A percentile compares a stretch with the other conserved stretches of the same genome.
phyloP scores from a whole-genome alignment of 2,888 invertebrate species.

The Leptopilina syphax region DNA sequence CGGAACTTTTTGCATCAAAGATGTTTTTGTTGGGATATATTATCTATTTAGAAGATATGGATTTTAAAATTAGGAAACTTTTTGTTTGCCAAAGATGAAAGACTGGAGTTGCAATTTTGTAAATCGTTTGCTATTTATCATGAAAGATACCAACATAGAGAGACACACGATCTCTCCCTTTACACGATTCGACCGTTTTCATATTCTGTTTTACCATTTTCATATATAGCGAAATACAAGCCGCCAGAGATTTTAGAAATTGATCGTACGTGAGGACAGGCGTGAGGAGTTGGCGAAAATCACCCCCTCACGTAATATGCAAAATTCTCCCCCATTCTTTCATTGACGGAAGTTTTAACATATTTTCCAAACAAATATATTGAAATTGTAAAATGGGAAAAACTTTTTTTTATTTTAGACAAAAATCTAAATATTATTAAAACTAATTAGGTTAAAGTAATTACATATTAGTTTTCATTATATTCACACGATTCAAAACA shows the following conservation, averaged over 20 bases:
- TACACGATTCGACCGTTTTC: constrained; percentile 55
- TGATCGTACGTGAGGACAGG: constrained; percentile 57
- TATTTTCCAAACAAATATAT: neutral
- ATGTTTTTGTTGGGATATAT: too few species aligned
- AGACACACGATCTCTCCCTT: constrained; percentile 17
- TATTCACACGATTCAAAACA: too few species aligned
- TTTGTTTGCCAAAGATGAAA: constrained; percentile 14
- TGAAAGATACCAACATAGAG: constrained; percentile 35
- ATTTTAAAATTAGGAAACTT: neutral
- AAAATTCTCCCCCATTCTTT: constrained; percentile 17
- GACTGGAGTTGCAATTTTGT: constrained; percentile 67
- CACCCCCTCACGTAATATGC: neutral
- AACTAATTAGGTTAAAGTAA: too few species aligned
- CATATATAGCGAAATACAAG: constrained; percentile 54
- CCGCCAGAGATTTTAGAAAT: constrained; percentile 65
- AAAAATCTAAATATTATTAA: too few species aligned
- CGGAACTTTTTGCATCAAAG: too few species aligned
- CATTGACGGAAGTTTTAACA: neutral
- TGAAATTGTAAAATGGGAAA: too few species aligned
- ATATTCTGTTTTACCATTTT: constrained; percentile 65
- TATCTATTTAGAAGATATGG: too few species aligned
- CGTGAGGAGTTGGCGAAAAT: constrained; percentile 19
- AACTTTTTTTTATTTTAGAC: too few species aligned
- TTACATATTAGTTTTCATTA: too few species aligned
- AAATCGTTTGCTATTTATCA: constrained; percentile 74